Evolutionary conservation across 2,113 vertebrate species (phyloP).

Genomic region (Jacana jacana): DNA sequence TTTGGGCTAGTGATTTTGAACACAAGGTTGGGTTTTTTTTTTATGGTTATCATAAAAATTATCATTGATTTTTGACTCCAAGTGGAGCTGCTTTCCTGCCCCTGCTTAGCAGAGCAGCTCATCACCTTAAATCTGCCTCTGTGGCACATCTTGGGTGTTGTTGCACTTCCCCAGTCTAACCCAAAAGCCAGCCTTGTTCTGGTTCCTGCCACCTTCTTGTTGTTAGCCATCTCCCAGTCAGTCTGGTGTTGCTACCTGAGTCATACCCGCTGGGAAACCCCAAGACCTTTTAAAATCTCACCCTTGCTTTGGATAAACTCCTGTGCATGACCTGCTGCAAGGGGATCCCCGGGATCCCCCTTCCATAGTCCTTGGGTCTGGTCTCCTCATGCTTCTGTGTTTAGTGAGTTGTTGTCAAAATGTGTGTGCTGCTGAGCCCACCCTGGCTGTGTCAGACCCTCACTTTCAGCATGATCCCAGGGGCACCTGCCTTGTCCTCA

Average conservation of each 20-base stretch:
- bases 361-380: not conserved
- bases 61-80: not conserved
- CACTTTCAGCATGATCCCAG: not conserved
- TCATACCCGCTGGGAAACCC: not conserved
- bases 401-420: too few relatives aligned
- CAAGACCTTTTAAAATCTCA: not conserved
- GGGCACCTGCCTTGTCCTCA: not conserved
- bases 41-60: not conserved
- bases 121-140: not conserved
- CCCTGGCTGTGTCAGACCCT: not conserved
- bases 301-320: not conserved
- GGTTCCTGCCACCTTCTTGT: not conserved
- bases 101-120: not conserved
- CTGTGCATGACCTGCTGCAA: too few relatives aligned
- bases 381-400: not conserved
- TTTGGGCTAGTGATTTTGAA: not conserved
- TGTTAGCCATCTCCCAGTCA: not conserved
- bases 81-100: not conserved
- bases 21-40: too few relatives aligned
- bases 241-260: not conserved
- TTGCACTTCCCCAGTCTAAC: not conserved
- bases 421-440: not conserved
- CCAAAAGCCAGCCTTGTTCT: rapidly evolving
- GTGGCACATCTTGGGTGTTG: rapidly evolving
- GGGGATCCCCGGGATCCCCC: not conserved